phyloP scores from a whole-genome alignment of 2,888 invertebrate species.

The Scaptodrosophila latifasciaeformis region DNA sequence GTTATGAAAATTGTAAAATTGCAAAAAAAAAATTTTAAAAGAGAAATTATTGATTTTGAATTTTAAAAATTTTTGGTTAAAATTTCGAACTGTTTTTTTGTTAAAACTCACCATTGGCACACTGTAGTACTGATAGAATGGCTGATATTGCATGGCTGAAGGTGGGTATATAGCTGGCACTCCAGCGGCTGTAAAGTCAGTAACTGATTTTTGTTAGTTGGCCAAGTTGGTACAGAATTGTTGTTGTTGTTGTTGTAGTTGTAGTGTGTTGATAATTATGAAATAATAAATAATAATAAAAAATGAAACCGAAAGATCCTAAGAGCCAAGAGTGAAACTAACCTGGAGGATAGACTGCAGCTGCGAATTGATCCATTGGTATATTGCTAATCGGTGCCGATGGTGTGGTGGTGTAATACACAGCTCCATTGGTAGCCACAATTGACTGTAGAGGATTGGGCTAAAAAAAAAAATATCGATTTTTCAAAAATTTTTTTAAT shows the following conservation, averaged over 20 bases:
- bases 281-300: conserved; percentile 50
- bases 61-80: no score
- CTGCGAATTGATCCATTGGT: conserved; percentile 76
- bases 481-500: no score
- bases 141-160: conserved; percentile 76
- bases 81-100: neutral
- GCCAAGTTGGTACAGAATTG: conserved; percentile 15
- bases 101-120: conserved; percentile 75
- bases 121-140: conserved; percentile 76
- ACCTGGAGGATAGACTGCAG: conserved; percentile 76
- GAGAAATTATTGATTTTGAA: no score
- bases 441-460: conserved; percentile 70
- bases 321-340: conserved; percentile 21
- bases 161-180: conserved; percentile 76
- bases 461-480: conserved; percentile 9
- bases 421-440: conserved; percentile 76
- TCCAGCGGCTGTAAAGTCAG: conserved; percentile 74
- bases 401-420: conserved; percentile 75
- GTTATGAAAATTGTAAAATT: neutral
- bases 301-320: conserved; percentile 12
- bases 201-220: conserved; percentile 65
- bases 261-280: conserved; percentile 27
- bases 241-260: conserved; percentile 27
- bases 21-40: no score
- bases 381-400: conserved; percentile 76